Percentiles rank a stretch among this genome's conserved stretches.
Evolutionary conservation across 1,140 invertebrate genomes (phyloP).

Genomic region (Sesamia nonagrioides): DNA sequence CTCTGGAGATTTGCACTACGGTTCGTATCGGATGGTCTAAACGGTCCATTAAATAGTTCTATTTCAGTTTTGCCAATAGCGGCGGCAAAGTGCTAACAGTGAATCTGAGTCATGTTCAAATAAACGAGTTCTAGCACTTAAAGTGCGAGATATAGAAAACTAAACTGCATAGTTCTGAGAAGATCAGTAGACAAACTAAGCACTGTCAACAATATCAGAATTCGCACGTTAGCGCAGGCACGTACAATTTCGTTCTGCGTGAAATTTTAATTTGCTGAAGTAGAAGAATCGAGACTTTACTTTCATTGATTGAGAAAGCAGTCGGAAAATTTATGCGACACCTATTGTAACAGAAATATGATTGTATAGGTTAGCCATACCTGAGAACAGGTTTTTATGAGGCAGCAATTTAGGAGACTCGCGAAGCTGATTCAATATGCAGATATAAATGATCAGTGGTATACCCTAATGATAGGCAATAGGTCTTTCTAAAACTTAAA

Average conservation of each 20-base stretch:
- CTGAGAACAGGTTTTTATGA: conserved; percentile 26
- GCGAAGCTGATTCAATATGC: not conserved
- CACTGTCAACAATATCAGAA: conserved; percentile 20
- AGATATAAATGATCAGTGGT: not conserved
- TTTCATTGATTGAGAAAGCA: conserved; percentile 67
- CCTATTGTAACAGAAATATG: conserved; percentile 57
- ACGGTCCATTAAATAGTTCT: conserved; percentile 13
- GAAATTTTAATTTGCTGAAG: conserved; percentile 50
- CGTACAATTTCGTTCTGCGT: conserved; percentile 23
- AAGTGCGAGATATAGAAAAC: conserved; percentile 17
- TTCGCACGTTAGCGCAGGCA: conserved; percentile 10
- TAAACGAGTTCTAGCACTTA: conserved; percentile 27
- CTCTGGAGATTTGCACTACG: not conserved
- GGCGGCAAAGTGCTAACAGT: conserved; percentile 1
- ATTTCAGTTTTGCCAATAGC: conserved; percentile 6
- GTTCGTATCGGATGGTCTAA: not conserved
- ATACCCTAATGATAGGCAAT: conserved; percentile 11
- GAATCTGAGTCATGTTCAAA: conserved; percentile 4
- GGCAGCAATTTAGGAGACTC: conserved; percentile 16
- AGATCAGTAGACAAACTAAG: not conserved
- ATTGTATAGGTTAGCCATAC: conserved; percentile 44
- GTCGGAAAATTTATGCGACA: conserved; percentile 60
- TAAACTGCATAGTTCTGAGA: conserved; percentile 1
- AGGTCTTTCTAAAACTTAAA: conserved; percentile 17
- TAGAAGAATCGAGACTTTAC: conserved; percentile 60